Evolutionary conservation across 2,113 vertebrate genomes (phyloP).

Genomic region (Psilopsiagon aurifrons): DNA sequence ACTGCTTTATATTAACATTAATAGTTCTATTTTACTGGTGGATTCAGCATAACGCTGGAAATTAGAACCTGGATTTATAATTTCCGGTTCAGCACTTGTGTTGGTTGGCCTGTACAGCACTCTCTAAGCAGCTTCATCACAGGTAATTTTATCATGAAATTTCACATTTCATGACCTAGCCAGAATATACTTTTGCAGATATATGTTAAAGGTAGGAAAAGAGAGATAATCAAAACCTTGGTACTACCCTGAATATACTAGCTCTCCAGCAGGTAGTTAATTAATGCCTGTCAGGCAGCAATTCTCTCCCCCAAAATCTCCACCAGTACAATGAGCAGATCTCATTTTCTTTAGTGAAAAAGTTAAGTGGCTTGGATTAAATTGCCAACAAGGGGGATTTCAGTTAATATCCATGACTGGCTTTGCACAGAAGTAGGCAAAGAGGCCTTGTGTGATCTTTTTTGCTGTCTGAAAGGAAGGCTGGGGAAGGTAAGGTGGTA

Average conservation of each 20-base stretch:
- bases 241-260: background rate
- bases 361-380: background rate
- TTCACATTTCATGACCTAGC: background rate
- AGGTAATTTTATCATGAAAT: background rate
- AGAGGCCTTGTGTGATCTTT: background rate
- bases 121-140: background rate
- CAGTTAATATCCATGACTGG: background rate
- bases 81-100: background rate
- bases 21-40: background rate
- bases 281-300: background rate
- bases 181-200: background rate
- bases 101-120: background rate
- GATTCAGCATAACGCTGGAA: background rate
- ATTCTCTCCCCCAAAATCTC: background rate
- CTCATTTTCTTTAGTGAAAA: background rate
- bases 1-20: background rate
- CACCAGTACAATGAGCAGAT: background rate
- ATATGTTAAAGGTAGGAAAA: background rate
- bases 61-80: background rate
- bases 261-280: background rate
- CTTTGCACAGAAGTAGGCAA: background rate
- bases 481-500: background rate
- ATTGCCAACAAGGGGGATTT: background rate
- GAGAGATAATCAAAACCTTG: background rate
- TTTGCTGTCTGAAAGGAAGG: accelerated